Base-by-base conservation (phyloP, 2,113 vertebrate species). In the Nothoprocta perdicaria region DNA sequence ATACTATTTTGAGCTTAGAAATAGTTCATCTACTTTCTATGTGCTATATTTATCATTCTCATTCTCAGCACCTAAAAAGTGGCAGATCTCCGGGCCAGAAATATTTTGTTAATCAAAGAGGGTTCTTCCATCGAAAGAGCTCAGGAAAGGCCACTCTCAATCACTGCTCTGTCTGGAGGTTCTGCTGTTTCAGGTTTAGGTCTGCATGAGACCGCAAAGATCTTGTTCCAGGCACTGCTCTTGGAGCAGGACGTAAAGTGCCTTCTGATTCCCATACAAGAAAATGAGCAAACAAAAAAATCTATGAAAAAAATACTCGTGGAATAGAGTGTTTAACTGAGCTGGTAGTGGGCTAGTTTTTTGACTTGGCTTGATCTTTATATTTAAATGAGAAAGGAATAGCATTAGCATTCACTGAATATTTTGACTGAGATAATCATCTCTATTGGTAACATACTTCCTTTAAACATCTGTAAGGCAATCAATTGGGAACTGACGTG, bases 321-420 rank as follows among this genome's bases (percentile, higher is more conserved):
- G 12, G 38, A 79, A 26, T 19, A 63, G 13, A 50, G 63, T 85
- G 66, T 48, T 94, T 45, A 87, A 24, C 52, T 53, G 38, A 65
- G 35, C 16, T 43, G 87, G 83, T 61, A 84, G 62, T 38, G 41
- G 29, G 11, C 0, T 29, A 1, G 0, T 11, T 71, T 75, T 83
- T 58, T 33, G 0, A 85, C 79, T 91, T 94, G 92, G 87, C 87
- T 93, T 94, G 84, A 88, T 91, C 89, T 94, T 84, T 88, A 12
- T 72, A 93, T 93, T 91, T 91, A 95, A 95, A 95, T 90, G 50
- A 95, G 65, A 78, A 93, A 89, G 88, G 89, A 93, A 94, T 88
- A 94, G 91, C 85, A 89, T 91, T 92, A 91, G 29, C 83, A 93
- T 95, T 92, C 72, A 60, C 61, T 87, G 91, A 96, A 94, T 92